Evolutionary conservation across 1,140 invertebrate genomes (phyloP).

Genomic region (Psilanteris sp.): DNA sequence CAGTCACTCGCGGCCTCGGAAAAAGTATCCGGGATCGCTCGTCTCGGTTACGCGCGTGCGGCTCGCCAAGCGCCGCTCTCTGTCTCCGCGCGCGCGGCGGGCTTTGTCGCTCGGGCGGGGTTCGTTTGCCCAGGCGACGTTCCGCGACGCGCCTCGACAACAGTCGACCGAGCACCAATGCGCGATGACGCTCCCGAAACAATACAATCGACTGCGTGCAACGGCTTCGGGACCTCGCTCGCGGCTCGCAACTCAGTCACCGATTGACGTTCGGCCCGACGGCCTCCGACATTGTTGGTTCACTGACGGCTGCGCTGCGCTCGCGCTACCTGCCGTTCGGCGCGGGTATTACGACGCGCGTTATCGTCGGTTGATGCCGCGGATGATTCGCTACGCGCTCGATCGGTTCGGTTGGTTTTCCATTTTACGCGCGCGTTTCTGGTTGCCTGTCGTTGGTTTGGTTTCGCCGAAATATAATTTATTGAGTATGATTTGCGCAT

Average conservation of each 20-base stretch:
- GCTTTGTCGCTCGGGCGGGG: slow-evolving; percentile 20
- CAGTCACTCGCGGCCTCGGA: slow-evolving; percentile 7
- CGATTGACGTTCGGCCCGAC: slow-evolving; percentile 45
- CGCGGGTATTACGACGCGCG: too few relatives aligned
- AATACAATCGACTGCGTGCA: not conserved
- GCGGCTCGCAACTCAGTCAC: slow-evolving; percentile 28
- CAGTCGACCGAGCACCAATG: not conserved
- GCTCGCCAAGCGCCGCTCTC: not conserved
- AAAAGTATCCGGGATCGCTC: slow-evolving; percentile 1
- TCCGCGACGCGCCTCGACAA: not conserved
- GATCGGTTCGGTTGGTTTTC: too few relatives aligned
- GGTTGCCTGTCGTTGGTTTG: too few relatives aligned
- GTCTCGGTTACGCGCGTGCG: slow-evolving; percentile 9
- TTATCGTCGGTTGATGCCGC: too few relatives aligned
- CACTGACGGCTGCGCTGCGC: too few relatives aligned
- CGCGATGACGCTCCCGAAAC: not conserved
- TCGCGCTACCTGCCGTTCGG: too few relatives aligned
- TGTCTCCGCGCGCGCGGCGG: not conserved
- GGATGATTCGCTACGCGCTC: too few relatives aligned
- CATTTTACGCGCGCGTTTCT: too few relatives aligned
- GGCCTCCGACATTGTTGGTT: slow-evolving; percentile 45
- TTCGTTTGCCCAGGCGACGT: not conserved
- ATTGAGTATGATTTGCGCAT: too few relatives aligned
- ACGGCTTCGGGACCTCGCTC: slow-evolving; percentile 6
- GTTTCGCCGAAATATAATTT: too few relatives aligned